These are phyloP conservation scores for Acanthurus lineatus DNA, from an alignment of 2,797 vertebrate species.

Conservation along the genomic window DNA sequence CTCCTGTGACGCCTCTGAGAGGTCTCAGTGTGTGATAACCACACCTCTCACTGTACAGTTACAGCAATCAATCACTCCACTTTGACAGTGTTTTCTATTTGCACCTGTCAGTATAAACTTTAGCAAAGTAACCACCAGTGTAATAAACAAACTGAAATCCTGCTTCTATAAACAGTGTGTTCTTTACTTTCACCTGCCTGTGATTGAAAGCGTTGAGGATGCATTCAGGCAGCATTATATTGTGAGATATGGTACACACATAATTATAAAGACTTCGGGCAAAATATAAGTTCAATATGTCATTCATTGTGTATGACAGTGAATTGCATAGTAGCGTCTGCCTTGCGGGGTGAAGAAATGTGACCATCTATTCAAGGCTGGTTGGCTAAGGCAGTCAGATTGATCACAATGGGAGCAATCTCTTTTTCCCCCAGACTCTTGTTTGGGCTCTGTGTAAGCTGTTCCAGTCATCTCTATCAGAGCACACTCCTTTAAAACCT, in stretches of 20 bases:
- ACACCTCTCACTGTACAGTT: conserved; percentile 31
- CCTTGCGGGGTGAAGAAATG: conserved; percentile 53
- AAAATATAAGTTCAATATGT: conserved; percentile 38
- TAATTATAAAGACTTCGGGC: conserved; percentile 34
- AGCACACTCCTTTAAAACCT: conserved; percentile 66
- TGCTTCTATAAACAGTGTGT: conserved; percentile 1
- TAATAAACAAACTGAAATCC: conserved; percentile 7
- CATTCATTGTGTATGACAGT: conserved; percentile 19
- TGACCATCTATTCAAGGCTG: conserved; percentile 62
- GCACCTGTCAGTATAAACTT: background rate
- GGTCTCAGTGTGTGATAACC: conserved; percentile 24
- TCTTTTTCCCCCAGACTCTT: conserved; percentile 58
- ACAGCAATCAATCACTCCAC: conserved; percentile 25
- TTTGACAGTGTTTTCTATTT: conserved; percentile 35
- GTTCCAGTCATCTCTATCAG: conserved; percentile 66
- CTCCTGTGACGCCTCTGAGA: conserved; percentile 9
- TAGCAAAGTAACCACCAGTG: conserved; percentile 1
- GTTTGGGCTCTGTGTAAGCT: conserved; percentile 69
- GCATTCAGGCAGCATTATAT: background rate
- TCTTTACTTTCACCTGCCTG: conserved; percentile 1
- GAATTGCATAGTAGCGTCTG: conserved; percentile 9
- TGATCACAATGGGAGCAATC: conserved; percentile 74
- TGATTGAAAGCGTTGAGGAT: background rate
- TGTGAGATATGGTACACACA: conserved; percentile 4
- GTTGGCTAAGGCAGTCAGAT: conserved; percentile 65